Evolutionary conservation across 2,888 invertebrate genomes (phyloP).

Genomic region (Teleogryllus oceanicus): DNA sequence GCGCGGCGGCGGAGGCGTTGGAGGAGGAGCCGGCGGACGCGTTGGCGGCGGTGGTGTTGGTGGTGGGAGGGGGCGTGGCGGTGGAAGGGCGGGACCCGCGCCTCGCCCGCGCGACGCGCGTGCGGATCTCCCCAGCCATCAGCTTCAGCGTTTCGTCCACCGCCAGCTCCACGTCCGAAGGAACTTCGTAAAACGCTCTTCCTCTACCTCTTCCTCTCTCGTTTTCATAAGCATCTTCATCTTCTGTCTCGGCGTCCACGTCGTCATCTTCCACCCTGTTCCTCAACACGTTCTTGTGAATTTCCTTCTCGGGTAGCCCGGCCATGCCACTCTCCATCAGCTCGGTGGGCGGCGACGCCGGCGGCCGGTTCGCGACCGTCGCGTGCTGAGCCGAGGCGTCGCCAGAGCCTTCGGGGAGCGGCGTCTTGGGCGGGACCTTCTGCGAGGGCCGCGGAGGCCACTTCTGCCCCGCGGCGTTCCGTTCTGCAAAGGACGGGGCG

Average conservation of each 20-base stretch:
- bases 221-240: neutral
- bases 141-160: neutral
- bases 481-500: neutral
- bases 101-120: neutral
- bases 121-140: neutral
- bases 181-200: neutral
- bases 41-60: neutral
- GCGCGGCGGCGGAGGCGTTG: neutral
- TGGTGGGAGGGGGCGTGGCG: neutral
- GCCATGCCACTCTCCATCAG: neutral
- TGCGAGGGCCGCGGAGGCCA: neutral
- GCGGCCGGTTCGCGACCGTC: neutral
- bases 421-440: neutral
- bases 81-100: neutral
- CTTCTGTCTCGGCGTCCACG: neutral
- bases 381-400: neutral
- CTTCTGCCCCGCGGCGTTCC: neutral
- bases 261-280: neutral
- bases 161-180: neutral
- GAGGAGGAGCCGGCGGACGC: neutral
- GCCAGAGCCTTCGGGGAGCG: neutral
- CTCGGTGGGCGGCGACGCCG: neutral
- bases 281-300: neutral
- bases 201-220: neutral
- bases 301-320: neutral